Evolutionary conservation across 2,797 vertebrate species (phyloP).

Genomic region (Myiothlypis chrysogaster): DNA sequence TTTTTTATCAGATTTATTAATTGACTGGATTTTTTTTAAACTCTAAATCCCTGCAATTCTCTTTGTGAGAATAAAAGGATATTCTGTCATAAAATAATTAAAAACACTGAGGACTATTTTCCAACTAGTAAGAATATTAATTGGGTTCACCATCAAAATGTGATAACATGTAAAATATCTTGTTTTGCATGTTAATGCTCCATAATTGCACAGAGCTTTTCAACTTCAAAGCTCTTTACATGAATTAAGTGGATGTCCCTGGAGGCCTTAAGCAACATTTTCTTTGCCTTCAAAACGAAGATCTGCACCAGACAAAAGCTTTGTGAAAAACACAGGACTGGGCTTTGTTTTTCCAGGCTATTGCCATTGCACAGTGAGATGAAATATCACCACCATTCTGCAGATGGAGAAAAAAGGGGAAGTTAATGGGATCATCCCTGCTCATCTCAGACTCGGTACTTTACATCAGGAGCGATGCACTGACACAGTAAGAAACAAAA

Average conservation of each 20-base stretch:
- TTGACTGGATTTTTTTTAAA: background rate
- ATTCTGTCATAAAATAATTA: slow-evolving; percentile 14
- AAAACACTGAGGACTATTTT: background rate
- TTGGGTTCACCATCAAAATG: slow-evolving; percentile 28
- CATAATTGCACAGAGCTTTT: slow-evolving; percentile 15
- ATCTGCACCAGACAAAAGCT: background rate
- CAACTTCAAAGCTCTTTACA: slow-evolving; percentile 42
- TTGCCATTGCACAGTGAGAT: background rate
- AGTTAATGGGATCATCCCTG: background rate
- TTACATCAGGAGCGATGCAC: background rate
- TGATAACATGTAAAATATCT: slow-evolving; percentile 16
- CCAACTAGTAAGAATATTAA: slow-evolving; percentile 17
- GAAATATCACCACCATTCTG: background rate
- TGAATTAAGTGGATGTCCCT: slow-evolving; percentile 12
- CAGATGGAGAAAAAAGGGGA: background rate
- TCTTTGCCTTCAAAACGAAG: background rate
- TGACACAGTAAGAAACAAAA: background rate
- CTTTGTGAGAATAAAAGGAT: background rate
- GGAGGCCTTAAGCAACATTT: background rate
- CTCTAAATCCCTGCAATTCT: background rate
- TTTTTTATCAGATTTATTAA: background rate
- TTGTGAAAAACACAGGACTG: background rate
- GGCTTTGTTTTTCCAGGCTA: background rate
- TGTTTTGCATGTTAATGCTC: slow-evolving; percentile 43
- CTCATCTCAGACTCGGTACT: background rate